Conservation (phyloP, 1,140 invertebrate genomes). For the Eumaeus atala region DNA sequence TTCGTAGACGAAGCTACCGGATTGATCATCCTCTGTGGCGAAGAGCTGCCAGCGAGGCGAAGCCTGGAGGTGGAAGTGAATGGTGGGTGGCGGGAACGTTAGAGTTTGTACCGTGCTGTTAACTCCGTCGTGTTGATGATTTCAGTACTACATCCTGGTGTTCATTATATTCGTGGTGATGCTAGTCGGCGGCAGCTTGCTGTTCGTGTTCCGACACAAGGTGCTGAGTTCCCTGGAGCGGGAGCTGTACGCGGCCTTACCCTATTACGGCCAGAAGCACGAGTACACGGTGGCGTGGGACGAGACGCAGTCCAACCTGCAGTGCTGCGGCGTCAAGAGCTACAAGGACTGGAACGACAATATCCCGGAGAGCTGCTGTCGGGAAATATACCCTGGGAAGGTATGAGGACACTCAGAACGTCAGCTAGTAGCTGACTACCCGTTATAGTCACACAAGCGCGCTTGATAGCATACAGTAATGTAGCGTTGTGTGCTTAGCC, state of each 20-base stretch:
- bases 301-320: slow-evolving; percentile 83
- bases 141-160: slow-evolving; percentile 90
- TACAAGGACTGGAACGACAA: slow-evolving; percentile 84
- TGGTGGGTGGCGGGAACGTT: too few relatives aligned
- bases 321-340: slow-evolving; percentile 87
- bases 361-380: slow-evolving; percentile 87
- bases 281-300: slow-evolving; percentile 88
- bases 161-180: slow-evolving; percentile 91
- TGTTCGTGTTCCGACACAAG: slow-evolving; percentile 90
- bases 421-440: too few relatives aligned
- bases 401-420: slow-evolving; percentile 37
- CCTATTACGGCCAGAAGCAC: slow-evolving; percentile 79
- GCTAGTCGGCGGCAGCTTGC: slow-evolving; percentile 90
- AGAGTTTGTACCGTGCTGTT: background rate
- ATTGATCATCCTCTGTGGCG: too few relatives aligned
- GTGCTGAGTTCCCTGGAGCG: slow-evolving; percentile 81
- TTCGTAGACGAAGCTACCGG: too few relatives aligned
- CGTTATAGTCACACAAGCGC: too few relatives aligned
- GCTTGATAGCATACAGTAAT: too few relatives aligned
- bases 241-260: slow-evolving; percentile 85
- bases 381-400: slow-evolving; percentile 77
- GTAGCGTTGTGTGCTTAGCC: too few relatives aligned
- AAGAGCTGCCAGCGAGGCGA: too few relatives aligned
- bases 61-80: too few relatives aligned
- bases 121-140: slow-evolving; percentile 23